Evolutionary conservation across 2,797 vertebrate species (phyloP).

Genomic region (Notoglanidium macrostoma): DNA sequence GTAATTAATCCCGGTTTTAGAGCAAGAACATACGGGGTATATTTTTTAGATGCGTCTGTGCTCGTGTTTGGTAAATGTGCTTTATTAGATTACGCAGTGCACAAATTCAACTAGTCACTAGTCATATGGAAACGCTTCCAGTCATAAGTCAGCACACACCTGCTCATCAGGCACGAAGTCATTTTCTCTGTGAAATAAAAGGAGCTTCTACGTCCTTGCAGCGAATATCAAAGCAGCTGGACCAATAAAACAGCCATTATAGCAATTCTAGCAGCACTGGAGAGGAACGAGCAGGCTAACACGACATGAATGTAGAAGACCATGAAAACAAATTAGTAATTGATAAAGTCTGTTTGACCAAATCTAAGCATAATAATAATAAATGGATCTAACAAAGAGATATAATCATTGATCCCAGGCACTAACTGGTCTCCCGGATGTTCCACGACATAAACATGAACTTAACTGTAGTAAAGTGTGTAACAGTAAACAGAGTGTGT

Average conservation of each 20-base stretch:
- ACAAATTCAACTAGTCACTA: too few relatives aligned
- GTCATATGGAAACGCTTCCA: too few relatives aligned
- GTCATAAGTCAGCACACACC: neutral
- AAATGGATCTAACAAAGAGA: neutral
- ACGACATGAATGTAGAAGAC: neutral
- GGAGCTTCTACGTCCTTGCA: conserved; percentile 31
- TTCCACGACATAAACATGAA: neutral
- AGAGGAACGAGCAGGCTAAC: conserved; percentile 2
- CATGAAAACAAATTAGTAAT: neutral
- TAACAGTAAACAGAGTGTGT: neutral
- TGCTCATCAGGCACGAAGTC: too few relatives aligned
- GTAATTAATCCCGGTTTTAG: neutral
- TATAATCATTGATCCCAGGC: neutral
- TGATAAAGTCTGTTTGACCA: neutral
- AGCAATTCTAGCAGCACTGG: conserved; percentile 29
- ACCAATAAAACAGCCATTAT: conserved; percentile 38
- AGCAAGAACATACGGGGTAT: neutral
- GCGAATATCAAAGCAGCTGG: conserved; percentile 33
- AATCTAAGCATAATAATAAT: neutral
- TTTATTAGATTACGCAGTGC: neutral
- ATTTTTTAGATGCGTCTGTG: neutral
- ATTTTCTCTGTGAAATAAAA: neutral
- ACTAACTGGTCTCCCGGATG: neutral
- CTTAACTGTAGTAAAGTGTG: neutral
- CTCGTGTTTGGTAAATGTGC: neutral